Evolutionary conservation across 2,888 invertebrate genomes (phyloP), one percentile per base, ranked within the genome.

Genomic region (Minunthozetes semirufus): DNA sequence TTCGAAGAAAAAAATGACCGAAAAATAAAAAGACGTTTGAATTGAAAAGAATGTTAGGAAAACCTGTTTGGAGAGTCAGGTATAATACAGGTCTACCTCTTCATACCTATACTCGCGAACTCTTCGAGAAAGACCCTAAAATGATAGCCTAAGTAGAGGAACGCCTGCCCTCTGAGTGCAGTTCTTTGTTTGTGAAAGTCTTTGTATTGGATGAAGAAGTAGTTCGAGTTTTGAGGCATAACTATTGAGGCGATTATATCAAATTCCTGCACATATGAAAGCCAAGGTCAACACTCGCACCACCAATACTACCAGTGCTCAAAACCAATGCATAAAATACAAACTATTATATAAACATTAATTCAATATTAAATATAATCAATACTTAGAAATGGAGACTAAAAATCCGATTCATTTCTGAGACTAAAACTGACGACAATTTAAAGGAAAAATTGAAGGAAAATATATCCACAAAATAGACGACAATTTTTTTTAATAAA

Each of bases 231-330:
- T 48, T 59, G 59, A n/a, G n/a, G 25, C 59, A 59, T 22, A 59
- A 59, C 59, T 59, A 59, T 59, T 59, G 22, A 59, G 59, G 59
- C 59, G 59, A 22, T 59, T 59, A 53, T 53, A 59, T 59, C 59
- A 59, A 59, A 59, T 59, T 59, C 59, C 59, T 59, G 22, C 22
- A 42, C 42, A 22, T 59, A 59, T 59, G 59, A 22, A 59, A 59
- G 59, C 59, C 59, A 59, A 59, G 59, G 59, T 59, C 59, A 59
- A 59, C 59, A 59, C 27, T 25, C 59, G 59, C 59, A 27, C 59
- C 27, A 27, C 59, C 8, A 9, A 59, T 59, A 27, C 59, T n/a
- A 19, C n/a, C 53, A 53, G 8, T 42, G 42, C 42, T 42, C 42
- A 42, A 42, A 17, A 48, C 48, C 48, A 48, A n/a, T 11, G 48